phyloP scores from a whole-genome alignment of 2,888 invertebrate genomes.

The Diogma glabrata region DNA sequence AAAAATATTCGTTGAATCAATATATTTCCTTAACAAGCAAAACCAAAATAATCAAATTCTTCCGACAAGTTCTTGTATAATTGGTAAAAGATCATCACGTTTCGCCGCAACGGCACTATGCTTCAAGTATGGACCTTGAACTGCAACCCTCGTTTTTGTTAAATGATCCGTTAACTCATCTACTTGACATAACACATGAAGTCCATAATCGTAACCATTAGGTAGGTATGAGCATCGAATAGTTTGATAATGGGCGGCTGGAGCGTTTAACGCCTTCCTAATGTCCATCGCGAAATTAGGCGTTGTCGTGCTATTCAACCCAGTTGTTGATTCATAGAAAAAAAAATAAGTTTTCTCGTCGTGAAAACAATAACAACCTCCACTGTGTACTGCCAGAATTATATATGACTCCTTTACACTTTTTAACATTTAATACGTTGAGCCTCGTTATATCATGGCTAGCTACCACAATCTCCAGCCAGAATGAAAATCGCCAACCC shows the following conservation, averaged over 20 bases:
- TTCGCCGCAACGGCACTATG: conserved; percentile 46
- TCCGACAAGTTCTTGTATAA: conserved; percentile 44
- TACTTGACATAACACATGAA: conserved; percentile 75
- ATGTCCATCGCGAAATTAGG: conserved; percentile 48
- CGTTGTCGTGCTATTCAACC: conserved; percentile 55
- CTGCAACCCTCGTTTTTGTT: conserved; percentile 31
- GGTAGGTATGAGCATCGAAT: conserved; percentile 61
- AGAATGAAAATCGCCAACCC: too few species aligned
- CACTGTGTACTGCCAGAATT: conserved; percentile 80
- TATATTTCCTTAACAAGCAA: too few species aligned
- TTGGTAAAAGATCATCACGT: conserved; percentile 47
- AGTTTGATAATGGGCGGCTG: conserved; percentile 37
- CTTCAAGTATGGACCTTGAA: conserved; percentile 30
- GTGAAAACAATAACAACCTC: conserved; percentile 74
- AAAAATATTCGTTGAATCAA: too few species aligned
- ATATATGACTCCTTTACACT: too few species aligned
- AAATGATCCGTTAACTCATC: conserved; percentile 42
- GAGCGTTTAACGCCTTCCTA: conserved; percentile 32
- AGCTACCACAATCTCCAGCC: too few species aligned
- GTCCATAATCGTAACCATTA: conserved; percentile 86
- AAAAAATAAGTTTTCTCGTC: conserved; percentile 57
- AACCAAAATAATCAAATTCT: too few species aligned
- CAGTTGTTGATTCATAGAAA: conserved; percentile 71
- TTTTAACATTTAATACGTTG: too few species aligned
- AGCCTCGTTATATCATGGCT: too few species aligned